These are phyloP conservation scores for Melanotaenia duboulayi DNA, from an alignment of 2,113 vertebrate species.

Conservation along the genomic window DNA sequence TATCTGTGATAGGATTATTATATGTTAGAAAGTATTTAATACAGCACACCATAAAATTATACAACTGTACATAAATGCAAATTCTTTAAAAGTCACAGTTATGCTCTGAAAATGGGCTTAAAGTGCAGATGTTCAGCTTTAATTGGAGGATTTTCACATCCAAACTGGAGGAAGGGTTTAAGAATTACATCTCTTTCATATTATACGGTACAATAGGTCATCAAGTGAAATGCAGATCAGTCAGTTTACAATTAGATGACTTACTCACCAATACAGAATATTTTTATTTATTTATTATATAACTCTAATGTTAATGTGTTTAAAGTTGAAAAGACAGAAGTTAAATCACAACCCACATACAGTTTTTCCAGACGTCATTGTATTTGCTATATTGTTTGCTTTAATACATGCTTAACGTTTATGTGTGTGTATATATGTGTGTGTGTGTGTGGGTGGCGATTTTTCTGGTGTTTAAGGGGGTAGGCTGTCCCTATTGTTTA, in stretches of 20 bases:
- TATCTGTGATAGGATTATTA: too few relatives aligned
- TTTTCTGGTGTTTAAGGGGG: conserved; percentile 47
- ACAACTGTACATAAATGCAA: too few relatives aligned
- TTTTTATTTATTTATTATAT: background rate
- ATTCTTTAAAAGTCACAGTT: too few relatives aligned
- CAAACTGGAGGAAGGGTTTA: background rate
- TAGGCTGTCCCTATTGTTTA: conserved; percentile 74
- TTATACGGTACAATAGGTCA: background rate
- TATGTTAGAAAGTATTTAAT: too few relatives aligned
- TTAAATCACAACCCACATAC: background rate
- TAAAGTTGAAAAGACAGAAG: too few relatives aligned
- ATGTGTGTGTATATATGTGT: conserved; percentile 11
- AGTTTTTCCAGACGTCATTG: background rate
- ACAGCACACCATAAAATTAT: too few relatives aligned
- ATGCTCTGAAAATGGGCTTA: background rate
- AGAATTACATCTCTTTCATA: background rate
- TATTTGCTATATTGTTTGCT: background rate
- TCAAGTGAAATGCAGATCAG: background rate
- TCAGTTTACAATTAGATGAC: too few relatives aligned
- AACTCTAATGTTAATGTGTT: too few relatives aligned
- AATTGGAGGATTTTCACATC: background rate
- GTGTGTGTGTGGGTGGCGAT: conserved; percentile 33
- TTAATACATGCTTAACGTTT: background rate
- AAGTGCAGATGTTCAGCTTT: background rate
- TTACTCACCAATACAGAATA: background rate